A percentile compares a stretch with the other conserved stretches of the same genome.
These are phyloP conservation scores for Scaptomyza pallida DNA, from an alignment of 1,140 invertebrate species.

Conservation along the genomic window DNA sequence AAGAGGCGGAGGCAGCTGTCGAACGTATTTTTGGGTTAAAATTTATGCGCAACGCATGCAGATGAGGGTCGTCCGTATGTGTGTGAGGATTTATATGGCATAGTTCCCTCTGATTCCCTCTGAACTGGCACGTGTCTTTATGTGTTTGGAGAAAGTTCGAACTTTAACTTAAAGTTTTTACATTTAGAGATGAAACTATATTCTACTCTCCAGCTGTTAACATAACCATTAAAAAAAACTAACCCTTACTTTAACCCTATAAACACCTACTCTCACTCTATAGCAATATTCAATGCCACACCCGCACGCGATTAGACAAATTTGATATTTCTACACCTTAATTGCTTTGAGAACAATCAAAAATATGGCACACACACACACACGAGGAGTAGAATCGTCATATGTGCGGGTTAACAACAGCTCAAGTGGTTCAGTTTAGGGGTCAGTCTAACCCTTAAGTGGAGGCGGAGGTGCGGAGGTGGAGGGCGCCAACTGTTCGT, in stretches of 20 bases:
- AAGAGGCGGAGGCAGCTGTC: constrained; percentile 51
- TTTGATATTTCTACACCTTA: constrained; percentile 65
- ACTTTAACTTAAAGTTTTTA: constrained; percentile 35
- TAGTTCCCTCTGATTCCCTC: constrained; percentile 7
- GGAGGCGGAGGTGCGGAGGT: neutral
- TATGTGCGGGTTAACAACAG: constrained; percentile 52
- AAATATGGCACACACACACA: constrained; percentile 38
- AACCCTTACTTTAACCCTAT: constrained; percentile 1
- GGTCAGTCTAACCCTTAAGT: constrained; percentile 34
- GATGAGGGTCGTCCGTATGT: constrained; percentile 43
- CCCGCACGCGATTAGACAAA: constrained; percentile 56
- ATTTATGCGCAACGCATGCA: constrained; percentile 62
- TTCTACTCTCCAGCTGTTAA: constrained; percentile 43
- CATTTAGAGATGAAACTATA: neutral
- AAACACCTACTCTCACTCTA: neutral
- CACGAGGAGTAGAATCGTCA: too few species aligned
- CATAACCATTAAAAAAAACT: constrained; percentile 27
- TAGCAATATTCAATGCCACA: neutral
- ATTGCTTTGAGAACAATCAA: constrained; percentile 55
- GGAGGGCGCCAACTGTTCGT: constrained; percentile 58
- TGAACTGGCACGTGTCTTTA: constrained; percentile 27
- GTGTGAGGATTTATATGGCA: neutral
- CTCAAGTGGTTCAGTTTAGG: constrained; percentile 63
- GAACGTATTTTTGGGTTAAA: constrained; percentile 56
- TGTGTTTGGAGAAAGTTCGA: constrained; percentile 9